A percentile compares a stretch with the other conserved stretches of the same genome.
Conservation (phyloP, 2,113 vertebrate genomes). For the Nycticorax nycticorax region DNA sequence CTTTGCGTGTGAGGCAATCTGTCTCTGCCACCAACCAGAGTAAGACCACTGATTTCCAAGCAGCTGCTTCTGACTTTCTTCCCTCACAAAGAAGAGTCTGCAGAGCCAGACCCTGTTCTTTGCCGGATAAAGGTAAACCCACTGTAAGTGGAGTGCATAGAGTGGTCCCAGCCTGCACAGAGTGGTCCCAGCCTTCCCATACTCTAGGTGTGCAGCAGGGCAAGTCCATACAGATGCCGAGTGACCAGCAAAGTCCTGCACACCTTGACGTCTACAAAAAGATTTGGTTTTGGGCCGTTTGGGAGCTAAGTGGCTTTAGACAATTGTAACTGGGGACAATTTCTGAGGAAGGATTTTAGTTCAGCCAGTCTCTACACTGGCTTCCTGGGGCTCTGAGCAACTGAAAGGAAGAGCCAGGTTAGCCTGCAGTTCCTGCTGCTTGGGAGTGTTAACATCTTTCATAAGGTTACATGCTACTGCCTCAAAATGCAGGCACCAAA, state of each 20-base stretch:
- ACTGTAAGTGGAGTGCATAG: not conserved
- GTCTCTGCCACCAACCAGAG: not conserved
- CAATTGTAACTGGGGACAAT: not conserved
- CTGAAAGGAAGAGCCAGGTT: not conserved
- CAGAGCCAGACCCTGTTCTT: not conserved
- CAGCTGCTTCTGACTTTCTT: not conserved
- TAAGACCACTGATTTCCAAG: not conserved
- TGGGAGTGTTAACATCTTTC: not conserved
- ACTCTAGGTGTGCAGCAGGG: not conserved
- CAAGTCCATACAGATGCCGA: not conserved
- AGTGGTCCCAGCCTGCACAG: not conserved
- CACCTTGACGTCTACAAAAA: not conserved
- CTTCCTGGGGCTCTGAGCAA: not conserved
- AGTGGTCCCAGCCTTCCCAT: not conserved
- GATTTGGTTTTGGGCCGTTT: not conserved
- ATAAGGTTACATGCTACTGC: not conserved
- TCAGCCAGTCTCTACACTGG: not conserved
- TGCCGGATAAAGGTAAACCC: not conserved
- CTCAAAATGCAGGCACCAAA: not conserved
- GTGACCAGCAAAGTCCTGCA: not conserved
- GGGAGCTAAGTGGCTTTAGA: not conserved
- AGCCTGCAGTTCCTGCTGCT: not conserved
- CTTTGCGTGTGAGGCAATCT: not conserved
- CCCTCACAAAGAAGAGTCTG: not conserved
- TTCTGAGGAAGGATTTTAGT: not conserved